These are phyloP conservation scores for Blastobasis lacticolella DNA, from an alignment of 2,888 invertebrate genomes.

Conservation along the genomic window DNA sequence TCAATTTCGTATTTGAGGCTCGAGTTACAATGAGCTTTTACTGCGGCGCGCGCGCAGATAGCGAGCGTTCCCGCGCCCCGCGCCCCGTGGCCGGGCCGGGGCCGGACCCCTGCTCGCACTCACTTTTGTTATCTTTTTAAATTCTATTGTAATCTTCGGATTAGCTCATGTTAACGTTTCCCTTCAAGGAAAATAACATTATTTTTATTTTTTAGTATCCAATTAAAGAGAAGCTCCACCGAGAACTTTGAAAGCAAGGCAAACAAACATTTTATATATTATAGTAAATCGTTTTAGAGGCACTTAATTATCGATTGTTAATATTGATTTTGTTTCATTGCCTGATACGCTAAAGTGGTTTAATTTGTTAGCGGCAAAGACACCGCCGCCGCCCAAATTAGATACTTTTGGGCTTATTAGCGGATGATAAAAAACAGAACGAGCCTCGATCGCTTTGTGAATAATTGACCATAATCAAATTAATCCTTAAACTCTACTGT, in stretches of 20 bases:
- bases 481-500: conserved; percentile 73
- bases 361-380: conserved; percentile 71
- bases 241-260: conserved; percentile 20
- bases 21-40: conserved; percentile 73
- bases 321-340: conserved; percentile 64
- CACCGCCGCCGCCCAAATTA: conserved; percentile 64
- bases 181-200: not conserved
- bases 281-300: conserved; percentile 52
- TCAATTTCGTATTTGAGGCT: conserved; percentile 74
- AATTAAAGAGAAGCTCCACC: conserved; percentile 4
- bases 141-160: conserved; percentile 43
- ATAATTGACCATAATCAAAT: conserved; percentile 75
- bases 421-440: conserved; percentile 60
- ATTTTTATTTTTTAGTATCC: not conserved
- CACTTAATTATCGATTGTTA: conserved; percentile 71
- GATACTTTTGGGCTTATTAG: conserved; percentile 72
- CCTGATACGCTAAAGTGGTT: conserved; percentile 71
- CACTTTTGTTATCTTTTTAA: conserved; percentile 50
- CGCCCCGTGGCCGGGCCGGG: too few relatives aligned
- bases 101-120: conserved; percentile 25
- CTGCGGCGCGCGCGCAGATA: conserved; percentile 63
- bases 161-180: conserved; percentile 28
- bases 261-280: conserved; percentile 43
- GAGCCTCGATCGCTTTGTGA: conserved; percentile 63
- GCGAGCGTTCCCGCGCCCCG: conserved; percentile 32